These are phyloP conservation scores for Nebria ingens DNA, from an alignment of 1,140 invertebrate species.

Conservation along the genomic window DNA sequence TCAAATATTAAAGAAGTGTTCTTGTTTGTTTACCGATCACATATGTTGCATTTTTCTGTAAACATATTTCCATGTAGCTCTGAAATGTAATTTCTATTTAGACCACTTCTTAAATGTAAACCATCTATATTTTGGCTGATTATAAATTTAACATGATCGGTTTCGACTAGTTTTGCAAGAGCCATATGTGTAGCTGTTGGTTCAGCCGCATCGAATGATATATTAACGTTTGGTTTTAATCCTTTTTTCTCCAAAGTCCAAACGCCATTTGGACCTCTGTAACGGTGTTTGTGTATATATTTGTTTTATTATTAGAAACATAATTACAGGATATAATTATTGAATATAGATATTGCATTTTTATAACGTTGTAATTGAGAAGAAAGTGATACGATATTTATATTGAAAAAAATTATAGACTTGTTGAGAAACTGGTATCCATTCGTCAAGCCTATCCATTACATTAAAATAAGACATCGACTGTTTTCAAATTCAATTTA, in stretches of 20 bases:
- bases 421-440: no score
- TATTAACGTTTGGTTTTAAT: constrained; percentile 69
- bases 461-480: no score
- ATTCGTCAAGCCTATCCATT: no score
- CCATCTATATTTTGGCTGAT: constrained; percentile 98
- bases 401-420: no score
- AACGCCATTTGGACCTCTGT: constrained; percentile 88
- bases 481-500: no score
- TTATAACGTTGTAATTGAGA: constrained; percentile 16
- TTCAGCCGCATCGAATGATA: constrained; percentile 83
- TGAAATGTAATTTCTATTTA: constrained; percentile 67
- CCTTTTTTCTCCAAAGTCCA: constrained; percentile 96
- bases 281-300: no score
- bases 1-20: constrained; percentile 3
- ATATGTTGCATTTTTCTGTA: constrained; percentile 85
- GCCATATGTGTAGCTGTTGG: constrained; percentile 95
- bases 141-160: constrained; percentile 71
- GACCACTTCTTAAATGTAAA: constrained; percentile 82
- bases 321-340: constrained; percentile 14
- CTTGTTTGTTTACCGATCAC: constrained; percentile 56
- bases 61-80: constrained; percentile 99
- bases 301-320: constrained; percentile 18
- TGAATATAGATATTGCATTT: constrained; percentile 11
- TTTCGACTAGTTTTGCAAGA: constrained; percentile 66
- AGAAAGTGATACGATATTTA: no score